Evolutionary conservation across 2,113 vertebrate genomes (phyloP), one percentile per base, ranked within the genome.

Genomic region (Melospiza melodia): DNA sequence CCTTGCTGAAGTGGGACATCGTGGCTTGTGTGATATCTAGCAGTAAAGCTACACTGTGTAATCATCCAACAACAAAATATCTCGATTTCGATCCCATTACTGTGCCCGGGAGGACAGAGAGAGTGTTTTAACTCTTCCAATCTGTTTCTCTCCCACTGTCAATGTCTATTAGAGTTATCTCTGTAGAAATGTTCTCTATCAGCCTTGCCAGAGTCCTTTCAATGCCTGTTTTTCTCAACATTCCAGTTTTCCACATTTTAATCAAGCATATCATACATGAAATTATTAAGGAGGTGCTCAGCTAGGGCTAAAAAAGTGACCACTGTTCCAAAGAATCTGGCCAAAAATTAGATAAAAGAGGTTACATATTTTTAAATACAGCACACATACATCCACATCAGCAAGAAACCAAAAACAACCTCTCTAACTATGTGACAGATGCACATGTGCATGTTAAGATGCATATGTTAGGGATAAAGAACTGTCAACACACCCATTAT

Each of bases 401-500:
- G 68, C 72, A 81, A 84, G 68, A 95, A 94, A 89, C 89, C 37
- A 55, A 94, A 96, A 96, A 55, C 89, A 94, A 44, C 80, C 74
- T 35, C 76, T 94, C 87, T 94, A 90, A 96, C 18, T 92, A 46
- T 77, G 91, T 85, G 96, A 97, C 96, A 97, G 97, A 97, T 72
- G 94, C 96, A 94, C 97, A 98, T 97, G 96, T 97, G 98, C 88
- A 94, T 94, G 95, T 96, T 97, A 97, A 96, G 97, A 96, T 96
- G 96, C 94, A n/a, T 88, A 96, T 96, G 96, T 96, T 95, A 96
- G 90, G 97, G 96, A 97, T 97, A 97, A 97, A 81, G 95, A 98
- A 97, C 97, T 97, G 97, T 98, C 97, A 98, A 97, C 97, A 98
- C 96, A 97, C 97, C 98, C 95, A 98, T 98, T 98, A 98, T 98